Percentiles rank a stretch among this genome's conserved stretches.
Evolutionary conservation across 2,797 vertebrate genomes (phyloP).

Genomic region (Xiphorhynchus erythropygius): DNA sequence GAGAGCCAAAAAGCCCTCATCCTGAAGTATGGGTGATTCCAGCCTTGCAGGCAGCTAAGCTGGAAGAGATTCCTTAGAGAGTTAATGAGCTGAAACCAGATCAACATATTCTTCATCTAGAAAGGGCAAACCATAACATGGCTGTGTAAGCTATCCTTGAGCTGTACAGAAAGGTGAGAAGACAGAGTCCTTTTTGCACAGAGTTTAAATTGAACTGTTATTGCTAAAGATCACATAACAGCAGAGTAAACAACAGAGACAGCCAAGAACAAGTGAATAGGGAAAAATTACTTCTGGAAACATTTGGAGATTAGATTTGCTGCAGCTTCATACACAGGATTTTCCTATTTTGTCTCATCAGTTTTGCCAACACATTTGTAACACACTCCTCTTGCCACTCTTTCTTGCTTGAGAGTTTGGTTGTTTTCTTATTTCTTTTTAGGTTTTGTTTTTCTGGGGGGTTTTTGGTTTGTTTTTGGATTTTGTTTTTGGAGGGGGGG

Average conservation of each 20-base stretch:
- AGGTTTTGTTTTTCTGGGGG: too few relatives aligned
- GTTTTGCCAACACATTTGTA: not conserved
- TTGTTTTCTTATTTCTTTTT: too few relatives aligned
- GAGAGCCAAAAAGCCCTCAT: not conserved
- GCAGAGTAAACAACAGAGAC: not conserved
- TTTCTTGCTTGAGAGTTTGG: not conserved
- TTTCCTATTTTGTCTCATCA: not conserved
- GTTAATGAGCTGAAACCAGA: conserved; percentile 44
- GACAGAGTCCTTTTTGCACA: not conserved
- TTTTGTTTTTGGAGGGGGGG: too few relatives aligned
- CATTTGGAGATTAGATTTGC: not conserved
- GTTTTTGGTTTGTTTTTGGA: too few relatives aligned
- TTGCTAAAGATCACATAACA: conserved; percentile 19
- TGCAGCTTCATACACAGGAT: not conserved
- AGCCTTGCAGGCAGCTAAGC: not conserved
- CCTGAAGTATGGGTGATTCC: not conserved
- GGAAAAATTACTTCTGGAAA: conserved; percentile 9
- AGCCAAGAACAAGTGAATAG: not conserved
- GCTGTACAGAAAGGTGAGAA: conserved; percentile 13
- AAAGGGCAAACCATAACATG: not conserved
- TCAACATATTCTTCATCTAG: conserved; percentile 26
- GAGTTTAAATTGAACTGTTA: conserved; percentile 22
- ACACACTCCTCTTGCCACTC: fast-evolving
- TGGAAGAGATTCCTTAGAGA: not conserved
- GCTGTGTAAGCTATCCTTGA: conserved; percentile 27